Evolutionary conservation across 2,113 vertebrate genomes (phyloP), one percentile per base, ranked within the genome.

Genomic region (Anthoscopus minutus): DNA sequence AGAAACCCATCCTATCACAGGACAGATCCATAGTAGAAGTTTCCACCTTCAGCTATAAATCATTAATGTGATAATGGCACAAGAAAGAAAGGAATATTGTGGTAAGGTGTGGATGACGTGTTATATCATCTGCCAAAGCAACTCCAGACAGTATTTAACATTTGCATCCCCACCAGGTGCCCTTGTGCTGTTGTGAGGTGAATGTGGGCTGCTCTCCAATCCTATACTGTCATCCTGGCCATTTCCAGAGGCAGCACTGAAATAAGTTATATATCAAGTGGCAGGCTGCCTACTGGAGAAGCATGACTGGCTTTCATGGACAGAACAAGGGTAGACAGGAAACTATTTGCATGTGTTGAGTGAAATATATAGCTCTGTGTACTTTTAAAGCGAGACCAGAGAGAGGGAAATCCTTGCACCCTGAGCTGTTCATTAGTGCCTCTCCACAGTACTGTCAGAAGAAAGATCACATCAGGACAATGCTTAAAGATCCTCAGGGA

Each of bases 161-260:
- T 35, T 27, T 64, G 15, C 44, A 47, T 15, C 35, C 38, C 22
- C 22, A 19, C 18, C 0, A 1, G 10, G 18, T 23, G 51, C 11
- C 64, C 67, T 50, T 54, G 58, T 35, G 44, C 38, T 27, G 3
- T 78, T 47, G 31, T 2, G 0, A 50, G 22, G 48, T 40, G 42
- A 72, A 11, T 0, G 0, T 4, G n/a, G 57, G 50, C 62, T 84
- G 61, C 10, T 25, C 25, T 65, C 22, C 44, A 2, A 0, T 15
- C 61, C 78, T n/a, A 10, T 7, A 10, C 31, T n/a, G 28, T 28
- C 65, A 16, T 23, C n/a, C 5, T 0, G 35, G 31, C 27, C 28
- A 0, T 48, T 69, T 45, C 66, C 69, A 78, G 69, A n/a, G 30
- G 58, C 54, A 51, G 70, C 50, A 19, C 69, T 48, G 53, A 50